These are phyloP conservation scores for Pachypsylla venusta DNA, from an alignment of 1,140 invertebrate genomes.

Conservation along the genomic window DNA sequence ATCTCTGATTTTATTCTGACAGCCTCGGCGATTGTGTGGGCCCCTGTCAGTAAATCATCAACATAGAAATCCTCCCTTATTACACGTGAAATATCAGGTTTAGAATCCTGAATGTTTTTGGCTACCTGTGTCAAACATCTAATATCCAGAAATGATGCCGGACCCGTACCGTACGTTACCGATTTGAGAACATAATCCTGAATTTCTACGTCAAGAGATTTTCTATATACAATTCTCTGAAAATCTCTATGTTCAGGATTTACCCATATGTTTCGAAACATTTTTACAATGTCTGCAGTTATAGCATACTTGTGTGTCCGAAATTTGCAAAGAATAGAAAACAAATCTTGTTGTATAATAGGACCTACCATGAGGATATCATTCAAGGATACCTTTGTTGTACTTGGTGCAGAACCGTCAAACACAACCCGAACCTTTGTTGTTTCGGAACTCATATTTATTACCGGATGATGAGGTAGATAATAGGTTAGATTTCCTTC, in stretches of 20 bases:
- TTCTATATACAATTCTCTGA: slow-evolving; percentile 32
- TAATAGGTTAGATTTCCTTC: no score
- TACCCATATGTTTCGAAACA: slow-evolving; percentile 32
- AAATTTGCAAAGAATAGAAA: slow-evolving; percentile 31
- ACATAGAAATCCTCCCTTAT: slow-evolving; percentile 27
- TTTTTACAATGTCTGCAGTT: slow-evolving; percentile 30
- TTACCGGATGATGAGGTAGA: slow-evolving; percentile 23
- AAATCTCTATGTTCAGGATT: slow-evolving; percentile 26
- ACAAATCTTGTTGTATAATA: slow-evolving; percentile 28
- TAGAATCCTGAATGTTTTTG: slow-evolving; percentile 21
- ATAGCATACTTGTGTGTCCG: slow-evolving; percentile 26
- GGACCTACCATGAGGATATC: slow-evolving; percentile 26
- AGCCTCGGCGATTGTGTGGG: slow-evolving; percentile 21
- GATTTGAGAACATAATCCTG: slow-evolving; percentile 28
- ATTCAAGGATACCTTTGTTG: slow-evolving; percentile 28
- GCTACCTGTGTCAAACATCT: slow-evolving; percentile 27
- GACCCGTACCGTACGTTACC: slow-evolving; percentile 30
- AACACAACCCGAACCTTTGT: slow-evolving; percentile 29
- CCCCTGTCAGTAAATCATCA: slow-evolving; percentile 29
- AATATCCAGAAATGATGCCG: slow-evolving; percentile 29
- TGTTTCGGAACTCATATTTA: slow-evolving; percentile 19
- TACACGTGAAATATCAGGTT: slow-evolving; percentile 23
- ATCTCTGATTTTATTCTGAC: slow-evolving; percentile 14
- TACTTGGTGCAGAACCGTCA: slow-evolving; percentile 26
- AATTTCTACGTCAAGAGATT: slow-evolving; percentile 20